These are phyloP conservation scores for Merluccius polli DNA, from an alignment of 2,797 vertebrate species.

Conservation along the genomic window DNA sequence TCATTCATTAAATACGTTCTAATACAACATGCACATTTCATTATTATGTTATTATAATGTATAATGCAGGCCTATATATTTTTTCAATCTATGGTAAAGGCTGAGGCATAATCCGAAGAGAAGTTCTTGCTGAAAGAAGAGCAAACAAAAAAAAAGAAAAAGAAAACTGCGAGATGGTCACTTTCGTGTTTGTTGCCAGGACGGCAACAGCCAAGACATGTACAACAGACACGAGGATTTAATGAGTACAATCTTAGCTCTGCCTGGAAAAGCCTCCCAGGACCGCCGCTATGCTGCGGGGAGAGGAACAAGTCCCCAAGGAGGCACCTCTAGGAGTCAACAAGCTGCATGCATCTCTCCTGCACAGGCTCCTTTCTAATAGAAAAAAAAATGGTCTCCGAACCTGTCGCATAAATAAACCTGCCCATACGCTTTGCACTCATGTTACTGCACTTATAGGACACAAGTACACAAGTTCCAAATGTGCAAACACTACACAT, in stretches of 20 bases:
- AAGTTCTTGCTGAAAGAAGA: neutral
- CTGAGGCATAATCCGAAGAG: neutral
- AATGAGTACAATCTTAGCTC: constrained; percentile 64
- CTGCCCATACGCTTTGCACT: neutral
- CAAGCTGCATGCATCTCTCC: constrained; percentile 48
- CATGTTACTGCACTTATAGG: neutral
- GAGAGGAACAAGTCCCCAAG: constrained; percentile 41
- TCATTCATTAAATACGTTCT: neutral
- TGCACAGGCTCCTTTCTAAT: constrained; percentile 7
- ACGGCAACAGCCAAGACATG: constrained; percentile 30
- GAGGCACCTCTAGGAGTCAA: constrained; percentile 56
- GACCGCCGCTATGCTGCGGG: constrained; percentile 46
- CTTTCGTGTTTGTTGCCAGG: constrained; percentile 54
- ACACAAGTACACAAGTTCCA: neutral
- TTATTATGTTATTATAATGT: neutral
- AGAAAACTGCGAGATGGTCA: constrained; percentile 6
- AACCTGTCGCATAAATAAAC: neutral
- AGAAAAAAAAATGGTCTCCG: neutral
- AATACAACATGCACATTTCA: neutral
- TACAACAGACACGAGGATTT: constrained; percentile 33
- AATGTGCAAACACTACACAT: constrained; percentile 17
- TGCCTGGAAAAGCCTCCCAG: constrained; percentile 46
- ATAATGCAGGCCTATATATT: neutral
- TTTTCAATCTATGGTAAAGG: neutral
- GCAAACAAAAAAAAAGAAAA: neutral